Conservation (phyloP, 2,888 invertebrate species). For the Pammene fasciana region DNA sequence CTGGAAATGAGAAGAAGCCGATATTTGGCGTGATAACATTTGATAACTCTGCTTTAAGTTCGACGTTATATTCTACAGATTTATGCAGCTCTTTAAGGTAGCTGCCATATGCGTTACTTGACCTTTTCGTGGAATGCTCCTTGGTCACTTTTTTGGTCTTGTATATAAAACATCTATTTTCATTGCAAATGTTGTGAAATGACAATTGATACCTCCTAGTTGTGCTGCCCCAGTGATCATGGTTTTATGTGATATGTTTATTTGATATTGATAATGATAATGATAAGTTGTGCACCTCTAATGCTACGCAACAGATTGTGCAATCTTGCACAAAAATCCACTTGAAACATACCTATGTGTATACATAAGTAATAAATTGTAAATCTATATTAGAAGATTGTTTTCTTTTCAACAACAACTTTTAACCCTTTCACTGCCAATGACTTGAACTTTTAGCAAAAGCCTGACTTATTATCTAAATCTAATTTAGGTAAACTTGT, state of each 20-base stretch:
- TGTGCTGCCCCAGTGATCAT: slow-evolving; percentile 45
- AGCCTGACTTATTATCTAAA: no score
- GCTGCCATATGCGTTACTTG: no score
- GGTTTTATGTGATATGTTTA: slow-evolving; percentile 49
- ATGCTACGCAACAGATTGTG: slow-evolving; percentile 29
- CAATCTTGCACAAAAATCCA: slow-evolving; percentile 15
- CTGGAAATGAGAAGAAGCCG: no score
- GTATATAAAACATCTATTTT: no score
- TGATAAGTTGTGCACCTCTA: slow-evolving; percentile 32
- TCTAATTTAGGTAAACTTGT: no score
- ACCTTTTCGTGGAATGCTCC: no score
- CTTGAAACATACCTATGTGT: slow-evolving; percentile 35
- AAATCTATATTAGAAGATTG: slow-evolving; percentile 29
- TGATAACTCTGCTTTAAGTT: no score
- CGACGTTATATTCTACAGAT: no score
- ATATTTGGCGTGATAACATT: no score
- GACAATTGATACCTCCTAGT: slow-evolving; percentile 20
- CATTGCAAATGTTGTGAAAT: background rate
- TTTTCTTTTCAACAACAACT: slow-evolving; percentile 14
- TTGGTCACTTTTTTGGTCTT: no score
- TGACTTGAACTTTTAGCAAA: no score
- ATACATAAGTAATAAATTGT: slow-evolving; percentile 40
- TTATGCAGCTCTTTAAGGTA: no score
- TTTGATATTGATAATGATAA: slow-evolving; percentile 38
- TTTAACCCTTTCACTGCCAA: background rate